phyloP scores from a whole-genome alignment of 2,797 vertebrate species.

The Mormyrops boulengeri region DNA sequence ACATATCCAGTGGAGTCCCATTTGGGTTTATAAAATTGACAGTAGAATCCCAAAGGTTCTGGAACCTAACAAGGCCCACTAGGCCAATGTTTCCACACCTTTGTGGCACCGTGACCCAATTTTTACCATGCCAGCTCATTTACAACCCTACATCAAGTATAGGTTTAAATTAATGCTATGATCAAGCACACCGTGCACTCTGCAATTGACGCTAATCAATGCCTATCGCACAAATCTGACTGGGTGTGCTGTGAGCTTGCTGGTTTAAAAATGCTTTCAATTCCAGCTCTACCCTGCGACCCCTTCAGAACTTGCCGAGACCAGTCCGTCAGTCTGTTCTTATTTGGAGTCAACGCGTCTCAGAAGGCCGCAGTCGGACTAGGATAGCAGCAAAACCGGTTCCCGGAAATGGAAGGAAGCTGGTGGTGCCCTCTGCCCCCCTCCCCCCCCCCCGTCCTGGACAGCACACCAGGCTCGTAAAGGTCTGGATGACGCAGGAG shows the following conservation, averaged over 20 bases:
- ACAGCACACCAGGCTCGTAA: background rate
- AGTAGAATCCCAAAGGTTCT: background rate
- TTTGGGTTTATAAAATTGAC: background rate
- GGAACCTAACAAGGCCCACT: background rate
- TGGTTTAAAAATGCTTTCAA: background rate
- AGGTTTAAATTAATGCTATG: background rate
- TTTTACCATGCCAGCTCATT: background rate
- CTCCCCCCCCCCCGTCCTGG: background rate
- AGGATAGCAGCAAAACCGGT: background rate
- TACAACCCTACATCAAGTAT: background rate
- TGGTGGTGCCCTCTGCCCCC: background rate
- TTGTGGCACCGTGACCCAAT: no score
- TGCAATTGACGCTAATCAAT: background rate
- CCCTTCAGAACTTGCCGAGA: background rate
- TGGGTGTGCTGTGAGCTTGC: background rate
- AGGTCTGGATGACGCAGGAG: background rate
- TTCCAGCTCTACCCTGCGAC: background rate
- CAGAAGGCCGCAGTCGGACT: background rate
- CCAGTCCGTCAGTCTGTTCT: background rate
- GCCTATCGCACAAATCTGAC: background rate
- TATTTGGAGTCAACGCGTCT: background rate
- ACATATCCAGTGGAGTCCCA: background rate
- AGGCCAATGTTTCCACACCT: background rate
- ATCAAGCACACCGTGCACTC: background rate
- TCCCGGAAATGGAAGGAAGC: background rate